phyloP scores from a whole-genome alignment of 2,888 invertebrate genomes.

The Lepetodrilus schrolli region DNA sequence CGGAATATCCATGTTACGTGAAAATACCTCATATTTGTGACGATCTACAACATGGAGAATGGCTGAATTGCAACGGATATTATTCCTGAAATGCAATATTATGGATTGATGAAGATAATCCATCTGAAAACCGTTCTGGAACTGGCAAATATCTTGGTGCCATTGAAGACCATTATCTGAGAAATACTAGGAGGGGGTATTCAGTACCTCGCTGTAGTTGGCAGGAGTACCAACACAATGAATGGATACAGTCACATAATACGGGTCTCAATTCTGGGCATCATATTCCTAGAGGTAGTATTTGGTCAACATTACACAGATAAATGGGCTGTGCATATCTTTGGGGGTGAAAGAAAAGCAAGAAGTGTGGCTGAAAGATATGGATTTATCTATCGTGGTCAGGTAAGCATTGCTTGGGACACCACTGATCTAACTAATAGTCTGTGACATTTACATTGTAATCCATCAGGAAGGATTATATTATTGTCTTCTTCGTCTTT shows the following conservation, averaged over 20 bases:
- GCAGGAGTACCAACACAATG: conserved; percentile 43
- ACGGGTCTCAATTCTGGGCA: conserved; percentile 52
- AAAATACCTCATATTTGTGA: background rate
- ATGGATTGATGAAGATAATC: conserved; percentile 11
- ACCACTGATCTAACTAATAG: too few relatives aligned
- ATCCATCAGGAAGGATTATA: too few relatives aligned
- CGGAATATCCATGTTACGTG: background rate
- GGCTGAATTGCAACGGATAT: conserved; percentile 35
- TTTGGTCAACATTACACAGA: conserved; percentile 60
- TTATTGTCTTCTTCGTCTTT: too few relatives aligned
- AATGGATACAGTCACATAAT: conserved; percentile 49
- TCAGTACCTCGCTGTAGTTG: background rate
- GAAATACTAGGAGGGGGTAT: conserved; percentile 12
- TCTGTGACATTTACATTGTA: too few relatives aligned
- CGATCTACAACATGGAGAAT: conserved; percentile 42
- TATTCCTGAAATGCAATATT: conserved; percentile 16
- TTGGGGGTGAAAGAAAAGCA: conserved; percentile 66
- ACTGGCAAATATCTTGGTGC: background rate
- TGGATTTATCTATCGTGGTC: conserved; percentile 67
- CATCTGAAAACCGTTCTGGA: conserved; percentile 1
- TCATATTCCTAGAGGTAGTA: conserved; percentile 44
- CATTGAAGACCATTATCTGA: background rate
- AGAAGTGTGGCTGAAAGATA: conserved; percentile 62
- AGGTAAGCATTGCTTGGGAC: too few relatives aligned
- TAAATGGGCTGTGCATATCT: conserved; percentile 71